Conservation (phyloP, 2,113 vertebrate species). For the Ranitomeya variabilis region DNA sequence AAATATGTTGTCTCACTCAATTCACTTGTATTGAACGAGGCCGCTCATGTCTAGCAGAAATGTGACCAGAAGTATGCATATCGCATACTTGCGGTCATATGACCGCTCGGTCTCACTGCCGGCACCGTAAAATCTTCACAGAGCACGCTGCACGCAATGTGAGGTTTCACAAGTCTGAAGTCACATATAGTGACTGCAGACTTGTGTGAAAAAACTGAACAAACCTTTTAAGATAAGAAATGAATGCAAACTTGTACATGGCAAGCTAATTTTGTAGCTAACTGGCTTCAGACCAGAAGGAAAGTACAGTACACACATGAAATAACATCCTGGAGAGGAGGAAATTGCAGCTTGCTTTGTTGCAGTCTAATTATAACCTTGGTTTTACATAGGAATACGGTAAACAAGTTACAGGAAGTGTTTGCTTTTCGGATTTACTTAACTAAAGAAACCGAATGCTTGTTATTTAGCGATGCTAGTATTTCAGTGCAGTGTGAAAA, state of each 20-base stretch:
- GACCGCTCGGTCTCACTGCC: too few species aligned
- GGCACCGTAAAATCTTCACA: too few species aligned
- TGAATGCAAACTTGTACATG: too few species aligned
- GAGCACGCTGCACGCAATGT: too few species aligned
- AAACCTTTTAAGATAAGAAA: neutral
- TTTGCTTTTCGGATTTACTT: neutral
- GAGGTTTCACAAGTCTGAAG: too few species aligned
- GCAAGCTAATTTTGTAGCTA: neutral
- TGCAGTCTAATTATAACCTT: constrained; percentile 37
- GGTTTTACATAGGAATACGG: neutral
- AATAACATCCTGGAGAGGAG: constrained; percentile 45
- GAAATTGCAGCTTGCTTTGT: constrained; percentile 37
- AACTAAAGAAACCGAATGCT: neutral
- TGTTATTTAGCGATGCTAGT: neutral
- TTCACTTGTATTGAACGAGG: too few species aligned
- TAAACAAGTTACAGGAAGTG: constrained; percentile 35
- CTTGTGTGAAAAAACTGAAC: too few species aligned
- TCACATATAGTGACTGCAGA: too few species aligned
- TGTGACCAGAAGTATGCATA: too few species aligned
- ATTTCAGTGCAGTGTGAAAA: neutral
- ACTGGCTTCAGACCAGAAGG: constrained; percentile 3
- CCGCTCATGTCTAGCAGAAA: too few species aligned
- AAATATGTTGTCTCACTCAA: too few species aligned
- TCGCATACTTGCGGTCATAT: too few species aligned
- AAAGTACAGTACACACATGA: neutral